Evolutionary conservation across 2,888 invertebrate genomes (phyloP), one percentile per base, ranked within the genome.

Genomic region (Clanis bilineata): DNA sequence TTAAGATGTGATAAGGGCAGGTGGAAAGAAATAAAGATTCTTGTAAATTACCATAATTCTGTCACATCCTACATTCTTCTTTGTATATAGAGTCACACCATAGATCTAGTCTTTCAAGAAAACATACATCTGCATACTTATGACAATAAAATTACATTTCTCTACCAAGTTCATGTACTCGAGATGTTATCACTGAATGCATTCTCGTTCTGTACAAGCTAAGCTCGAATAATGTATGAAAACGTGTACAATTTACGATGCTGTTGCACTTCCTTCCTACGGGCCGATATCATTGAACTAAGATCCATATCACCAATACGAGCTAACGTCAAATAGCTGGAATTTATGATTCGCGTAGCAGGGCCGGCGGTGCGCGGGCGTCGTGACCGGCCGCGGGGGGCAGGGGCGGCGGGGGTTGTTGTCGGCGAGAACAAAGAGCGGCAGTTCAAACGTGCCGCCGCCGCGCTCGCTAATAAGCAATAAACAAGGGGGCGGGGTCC

Each of bases 401-500:
- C 60, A 60, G 68, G 74, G 67, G 66, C 65, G 69, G 73, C 72
- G 44, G 18, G 18, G 32, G 51, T 51, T 51, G 71, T 73, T 72
- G 84, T 74, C 90, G 91, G 91, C 85, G 83, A 90, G 90, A 89
- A 91, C 90, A 92, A 91, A 90, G 91, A 83, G 80, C 79, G 76
- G 76, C 83, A 82, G 84, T 86, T 88, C 90, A 91, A 91, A 90
- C 84, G 88, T 77, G 87, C 91, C 91, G 91, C 90, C 85, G 83
- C 82, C 75, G 77, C 78, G 82, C 81, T 74, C 84, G 89, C 90
- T 92, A 92, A 91, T 92, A 91, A 92, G 92, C 91, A 91, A 92
- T 92, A 92, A 92, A 92, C 92, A 92, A 91, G 92, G 89, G 91
- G 92, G 92, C 88, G 91, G 90, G 78, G 83, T 81, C 81, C 74